These are phyloP conservation scores for Allygus modestus DNA, from an alignment of 2,888 invertebrate genomes.

Conservation along the genomic window DNA sequence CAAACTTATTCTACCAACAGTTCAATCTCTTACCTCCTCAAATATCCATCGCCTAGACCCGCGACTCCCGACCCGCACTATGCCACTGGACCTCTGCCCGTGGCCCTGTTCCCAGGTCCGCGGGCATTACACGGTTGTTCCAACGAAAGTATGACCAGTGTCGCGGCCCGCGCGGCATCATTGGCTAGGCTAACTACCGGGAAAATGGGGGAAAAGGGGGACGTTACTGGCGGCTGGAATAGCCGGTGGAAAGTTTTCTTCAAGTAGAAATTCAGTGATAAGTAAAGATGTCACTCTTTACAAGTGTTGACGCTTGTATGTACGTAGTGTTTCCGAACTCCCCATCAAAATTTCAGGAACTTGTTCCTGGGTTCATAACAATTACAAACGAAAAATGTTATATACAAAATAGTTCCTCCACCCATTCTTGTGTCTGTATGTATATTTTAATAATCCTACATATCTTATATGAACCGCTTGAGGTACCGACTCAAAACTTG, in stretches of 20 bases:
- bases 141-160: background rate
- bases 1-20: too few relatives aligned
- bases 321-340: too few relatives aligned
- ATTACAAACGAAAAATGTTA: too few relatives aligned
- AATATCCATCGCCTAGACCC: background rate
- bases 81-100: background rate
- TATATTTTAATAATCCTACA: too few relatives aligned
- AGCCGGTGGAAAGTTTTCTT: background rate
- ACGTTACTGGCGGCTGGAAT: background rate
- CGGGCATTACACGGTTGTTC: background rate
- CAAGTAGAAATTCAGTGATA: background rate
- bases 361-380: too few relatives aligned
- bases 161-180: background rate
- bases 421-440: too few relatives aligned
- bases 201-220: background rate
- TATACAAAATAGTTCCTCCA: too few relatives aligned
- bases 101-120: background rate
- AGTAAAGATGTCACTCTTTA: background rate
- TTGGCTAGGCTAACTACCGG: background rate
- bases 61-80: background rate
- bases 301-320: too few relatives aligned
- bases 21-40: background rate
- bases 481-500: too few relatives aligned
- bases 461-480: too few relatives aligned
- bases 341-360: too few relatives aligned